Base-by-base conservation (phyloP, 2,888 invertebrate species). In the Lasiommata megera region DNA sequence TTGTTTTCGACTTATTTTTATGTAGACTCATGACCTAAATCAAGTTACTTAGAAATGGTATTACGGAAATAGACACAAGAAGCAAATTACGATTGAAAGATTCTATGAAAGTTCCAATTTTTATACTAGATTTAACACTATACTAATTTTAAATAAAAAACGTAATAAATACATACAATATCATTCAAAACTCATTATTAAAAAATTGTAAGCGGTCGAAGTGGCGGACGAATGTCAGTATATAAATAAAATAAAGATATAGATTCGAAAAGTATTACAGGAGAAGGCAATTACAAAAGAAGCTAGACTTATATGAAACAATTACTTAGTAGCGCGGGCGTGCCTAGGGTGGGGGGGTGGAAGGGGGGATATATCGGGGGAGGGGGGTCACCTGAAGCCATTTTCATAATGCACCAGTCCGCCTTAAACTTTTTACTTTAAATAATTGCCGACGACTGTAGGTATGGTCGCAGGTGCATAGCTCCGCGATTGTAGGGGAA, bases 321-420 rank as follows among this genome's bases (percentile, higher is more conserved):
- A 78, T 77, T 76, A 78, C 77, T 78, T 76, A 76, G 67, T 37
- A 37, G 46, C 64, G 62, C 47, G 63, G 66, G 67, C 64, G 63
- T 65, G 62, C 51, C 54, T 61, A 51, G 58, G 61, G 66, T 56
- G 61, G 65, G 68, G 70, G 68, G 66, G 28, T 6, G 12, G 12
- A 29, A 23, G 38, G 23, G 38, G 51, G 29, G 11, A 11, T 14
- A 40, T 28, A 48, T 34, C 16, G 34, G 28, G 38, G 51, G 29
- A 31, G 16, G 51, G 38, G 40, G 51, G 37, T 16, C 51, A 51
- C 51, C 51, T 51, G 51, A 51, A 75, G 77, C 83, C 77, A 85
- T 85, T 86, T 83, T 81, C 83, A 85, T 86, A 86, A 85, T 85
- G 85, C 84, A 83, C 80, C 72, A 67, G 69, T 67, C 68, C 71